A percentile compares a stretch with the other conserved stretches of the same genome.
Conservation (phyloP, 1,140 invertebrate genomes). For the Lepidurus arcticus region DNA sequence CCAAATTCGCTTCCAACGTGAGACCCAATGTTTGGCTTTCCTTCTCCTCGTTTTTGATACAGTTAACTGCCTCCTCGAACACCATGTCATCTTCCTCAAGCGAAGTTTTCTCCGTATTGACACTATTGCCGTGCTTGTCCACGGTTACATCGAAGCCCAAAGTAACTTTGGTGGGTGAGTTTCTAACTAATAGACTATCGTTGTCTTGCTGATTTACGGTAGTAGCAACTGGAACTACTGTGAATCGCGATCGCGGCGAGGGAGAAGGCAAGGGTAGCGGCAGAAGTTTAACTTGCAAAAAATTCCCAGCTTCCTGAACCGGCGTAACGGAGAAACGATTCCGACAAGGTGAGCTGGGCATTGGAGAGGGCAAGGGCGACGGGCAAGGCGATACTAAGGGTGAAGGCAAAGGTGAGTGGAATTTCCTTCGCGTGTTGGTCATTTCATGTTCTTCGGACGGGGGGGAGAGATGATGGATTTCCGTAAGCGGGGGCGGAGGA, state of each 20-base stretch:
- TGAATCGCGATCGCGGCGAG: slow-evolving; percentile 30
- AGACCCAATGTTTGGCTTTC: not conserved
- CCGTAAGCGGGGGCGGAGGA: slow-evolving; percentile 39
- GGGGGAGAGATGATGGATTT: not conserved
- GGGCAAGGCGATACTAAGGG: slow-evolving; percentile 41
- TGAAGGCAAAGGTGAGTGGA: slow-evolving; percentile 40
- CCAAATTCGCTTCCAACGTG: not conserved
- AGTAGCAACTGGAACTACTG: slow-evolving; percentile 26
- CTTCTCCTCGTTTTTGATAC: not conserved
- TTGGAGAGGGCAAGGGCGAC: slow-evolving; percentile 49
- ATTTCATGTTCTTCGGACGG: not conserved
- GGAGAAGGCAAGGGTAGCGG: slow-evolving; percentile 34
- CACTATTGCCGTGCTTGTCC: not conserved
- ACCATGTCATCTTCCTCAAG: not conserved
- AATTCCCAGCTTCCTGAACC: slow-evolving; percentile 48
- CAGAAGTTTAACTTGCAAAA: slow-evolving; percentile 55
- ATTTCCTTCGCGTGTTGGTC: not conserved
- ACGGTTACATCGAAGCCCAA: slow-evolving; percentile 32
- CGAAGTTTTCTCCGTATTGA: not conserved
- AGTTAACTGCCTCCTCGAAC: not conserved
- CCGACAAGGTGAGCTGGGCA: slow-evolving; percentile 55
- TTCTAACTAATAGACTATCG: slow-evolving; percentile 8
- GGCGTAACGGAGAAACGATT: slow-evolving; percentile 43
- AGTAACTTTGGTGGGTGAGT: slow-evolving; percentile 31
- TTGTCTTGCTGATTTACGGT: not conserved